Evolutionary conservation across 2,113 vertebrate species (phyloP).

Genomic region (Ctenodactylus gundi): DNA sequence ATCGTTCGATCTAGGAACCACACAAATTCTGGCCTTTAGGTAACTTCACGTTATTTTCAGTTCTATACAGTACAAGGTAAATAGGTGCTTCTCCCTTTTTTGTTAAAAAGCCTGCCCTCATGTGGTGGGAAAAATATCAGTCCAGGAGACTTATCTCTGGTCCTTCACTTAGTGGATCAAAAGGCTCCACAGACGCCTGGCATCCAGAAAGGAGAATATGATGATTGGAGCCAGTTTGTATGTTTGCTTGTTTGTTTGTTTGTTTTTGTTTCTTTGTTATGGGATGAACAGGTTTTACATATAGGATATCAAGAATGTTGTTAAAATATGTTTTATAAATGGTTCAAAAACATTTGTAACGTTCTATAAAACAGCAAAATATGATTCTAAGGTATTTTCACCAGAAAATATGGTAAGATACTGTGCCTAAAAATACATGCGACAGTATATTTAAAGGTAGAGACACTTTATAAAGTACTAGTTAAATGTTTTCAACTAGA

Average conservation of each 20-base stretch:
- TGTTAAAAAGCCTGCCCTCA: constrained; percentile 83
- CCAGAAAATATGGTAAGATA: constrained; percentile 32
- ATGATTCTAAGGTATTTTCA: constrained; percentile 36
- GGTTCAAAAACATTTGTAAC: constrained; percentile 26
- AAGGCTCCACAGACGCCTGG: rapidly evolving
- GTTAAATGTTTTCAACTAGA: not conserved
- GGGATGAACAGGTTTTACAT: not conserved
- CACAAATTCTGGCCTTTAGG: not conserved
- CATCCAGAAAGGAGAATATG: not conserved
- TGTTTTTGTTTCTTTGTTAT: not conserved
- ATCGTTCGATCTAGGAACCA: not conserved
- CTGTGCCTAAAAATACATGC: not conserved
- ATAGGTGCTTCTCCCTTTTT: constrained; percentile 38
- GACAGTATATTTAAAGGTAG: not conserved
- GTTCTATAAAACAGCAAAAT: constrained; percentile 9
- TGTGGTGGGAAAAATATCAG: constrained; percentile 75
- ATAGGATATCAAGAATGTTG: constrained; percentile 4
- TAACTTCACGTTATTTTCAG: constrained; percentile 26
- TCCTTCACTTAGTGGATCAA: not conserved
- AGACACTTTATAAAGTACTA: not conserved
- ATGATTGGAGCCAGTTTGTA: not conserved
- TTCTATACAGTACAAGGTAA: constrained; percentile 10
- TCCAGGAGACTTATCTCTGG: not conserved
- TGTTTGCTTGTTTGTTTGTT: no score
- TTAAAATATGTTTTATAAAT: constrained; percentile 22